Conservation (phyloP, 1,140 invertebrate species). For the Muscidifurax raptorellus region DNA sequence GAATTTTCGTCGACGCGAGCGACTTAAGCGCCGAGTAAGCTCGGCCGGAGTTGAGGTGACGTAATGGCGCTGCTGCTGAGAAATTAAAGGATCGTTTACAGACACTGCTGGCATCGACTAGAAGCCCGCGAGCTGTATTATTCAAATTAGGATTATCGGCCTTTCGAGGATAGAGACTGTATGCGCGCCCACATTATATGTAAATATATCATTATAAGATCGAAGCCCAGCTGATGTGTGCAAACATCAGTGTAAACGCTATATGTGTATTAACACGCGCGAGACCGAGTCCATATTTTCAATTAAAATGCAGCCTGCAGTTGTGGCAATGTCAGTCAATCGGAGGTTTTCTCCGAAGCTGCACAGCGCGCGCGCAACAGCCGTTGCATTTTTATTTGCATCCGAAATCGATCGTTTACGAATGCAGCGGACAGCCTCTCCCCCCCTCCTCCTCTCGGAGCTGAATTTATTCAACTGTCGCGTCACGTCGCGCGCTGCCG, state of each 20-base stretch:
- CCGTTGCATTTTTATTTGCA: background rate
- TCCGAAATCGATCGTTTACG: background rate
- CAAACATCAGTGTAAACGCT: no score
- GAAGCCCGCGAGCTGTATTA: background rate
- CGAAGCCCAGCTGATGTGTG: background rate
- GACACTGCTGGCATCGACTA: no score
- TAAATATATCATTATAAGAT: no score
- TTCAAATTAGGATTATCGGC: slow-evolving; percentile 33
- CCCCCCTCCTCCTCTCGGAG: no score
- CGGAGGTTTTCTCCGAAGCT: no score
- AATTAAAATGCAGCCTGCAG: no score
- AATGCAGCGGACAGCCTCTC: background rate
- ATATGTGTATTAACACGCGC: background rate
- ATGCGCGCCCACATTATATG: no score
- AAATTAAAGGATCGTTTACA: background rate
- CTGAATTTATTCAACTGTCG: background rate
- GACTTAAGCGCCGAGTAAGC: background rate
- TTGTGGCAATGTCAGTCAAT: no score
- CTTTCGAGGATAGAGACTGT: background rate
- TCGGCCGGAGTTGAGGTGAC: background rate
- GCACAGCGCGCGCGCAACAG: background rate
- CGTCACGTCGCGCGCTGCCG: background rate
- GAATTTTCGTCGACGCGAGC: background rate
- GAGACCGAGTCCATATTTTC: no score
- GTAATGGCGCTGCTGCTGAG: slow-evolving; percentile 5